Conservation (phyloP, 1,140 invertebrate genomes). For the Pseudomyrmex sp. region DNA sequence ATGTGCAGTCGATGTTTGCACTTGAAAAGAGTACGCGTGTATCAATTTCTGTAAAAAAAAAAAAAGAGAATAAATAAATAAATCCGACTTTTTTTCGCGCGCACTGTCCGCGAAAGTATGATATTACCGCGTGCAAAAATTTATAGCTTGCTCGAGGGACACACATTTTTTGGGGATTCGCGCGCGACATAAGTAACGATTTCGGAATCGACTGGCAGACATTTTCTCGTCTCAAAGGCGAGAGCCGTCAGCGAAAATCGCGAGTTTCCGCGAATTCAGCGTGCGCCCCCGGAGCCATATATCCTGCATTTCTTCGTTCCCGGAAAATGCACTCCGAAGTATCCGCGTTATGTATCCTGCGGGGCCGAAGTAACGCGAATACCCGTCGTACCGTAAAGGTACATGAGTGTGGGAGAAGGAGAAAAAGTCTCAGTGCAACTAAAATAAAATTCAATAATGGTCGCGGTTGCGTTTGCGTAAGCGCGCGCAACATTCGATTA, state of each 20-base stretch:
- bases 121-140: too few species aligned
- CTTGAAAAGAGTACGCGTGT: background rate
- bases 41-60: slow-evolving; percentile 11
- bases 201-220: background rate
- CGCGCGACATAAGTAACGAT: background rate
- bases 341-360: slow-evolving; percentile 56
- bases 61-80: background rate
- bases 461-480: too few species aligned
- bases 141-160: too few species aligned
- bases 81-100: too few species aligned
- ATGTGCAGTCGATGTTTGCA: slow-evolving; percentile 12
- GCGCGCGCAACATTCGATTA: too few species aligned
- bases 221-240: background rate
- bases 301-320: slow-evolving; percentile 28
- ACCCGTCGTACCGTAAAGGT: slow-evolving; percentile 61
- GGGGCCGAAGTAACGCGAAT: slow-evolving; percentile 66
- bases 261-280: slow-evolving; percentile 4
- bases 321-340: slow-evolving; percentile 53
- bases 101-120: too few species aligned
- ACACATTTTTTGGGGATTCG: too few species aligned
- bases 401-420: slow-evolving; percentile 14
- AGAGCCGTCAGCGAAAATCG: background rate
- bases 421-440: background rate
- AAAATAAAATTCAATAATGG: too few species aligned
- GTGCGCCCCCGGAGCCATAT: slow-evolving; percentile 36